Conservation (phyloP, 1,140 invertebrate species). For the Caenorhabditis brenneri region DNA sequence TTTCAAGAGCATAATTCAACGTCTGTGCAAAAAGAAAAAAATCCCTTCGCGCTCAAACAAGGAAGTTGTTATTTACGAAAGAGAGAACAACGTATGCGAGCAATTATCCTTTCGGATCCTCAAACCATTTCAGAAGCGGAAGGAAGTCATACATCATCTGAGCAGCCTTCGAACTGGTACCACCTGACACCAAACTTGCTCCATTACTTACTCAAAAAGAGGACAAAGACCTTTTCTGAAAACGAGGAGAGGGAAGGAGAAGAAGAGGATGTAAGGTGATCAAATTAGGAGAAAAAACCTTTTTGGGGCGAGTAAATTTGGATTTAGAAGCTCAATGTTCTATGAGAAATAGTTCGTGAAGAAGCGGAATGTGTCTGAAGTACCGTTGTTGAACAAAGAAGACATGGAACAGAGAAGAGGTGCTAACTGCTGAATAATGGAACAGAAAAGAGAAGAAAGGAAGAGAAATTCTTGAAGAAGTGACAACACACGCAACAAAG, state of each 20-base stretch:
- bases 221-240: background rate
- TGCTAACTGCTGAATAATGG: slow-evolving; percentile 27
- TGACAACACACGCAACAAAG: background rate
- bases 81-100: too few relatives aligned
- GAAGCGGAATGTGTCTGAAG: background rate
- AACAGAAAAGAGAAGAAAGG: background rate
- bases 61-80: background rate
- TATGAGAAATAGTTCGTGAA: background rate
- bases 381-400: background rate
- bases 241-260: background rate
- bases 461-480: background rate
- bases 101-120: background rate
- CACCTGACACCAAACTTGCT: background rate
- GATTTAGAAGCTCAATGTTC: background rate
- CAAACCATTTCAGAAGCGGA: slow-evolving; percentile 12
- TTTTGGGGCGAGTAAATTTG: background rate
- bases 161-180: background rate
- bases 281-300: background rate
- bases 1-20: too few relatives aligned
- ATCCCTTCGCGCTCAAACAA: background rate
- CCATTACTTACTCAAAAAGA: slow-evolving; percentile 9
- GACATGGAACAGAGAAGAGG: background rate
- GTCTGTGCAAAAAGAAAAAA: background rate
- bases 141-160: slow-evolving; percentile 32
- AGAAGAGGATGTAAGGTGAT: background rate